phyloP scores from a whole-genome alignment of 2,113 vertebrate genomes.

The Saimiri boliviensis region DNA sequence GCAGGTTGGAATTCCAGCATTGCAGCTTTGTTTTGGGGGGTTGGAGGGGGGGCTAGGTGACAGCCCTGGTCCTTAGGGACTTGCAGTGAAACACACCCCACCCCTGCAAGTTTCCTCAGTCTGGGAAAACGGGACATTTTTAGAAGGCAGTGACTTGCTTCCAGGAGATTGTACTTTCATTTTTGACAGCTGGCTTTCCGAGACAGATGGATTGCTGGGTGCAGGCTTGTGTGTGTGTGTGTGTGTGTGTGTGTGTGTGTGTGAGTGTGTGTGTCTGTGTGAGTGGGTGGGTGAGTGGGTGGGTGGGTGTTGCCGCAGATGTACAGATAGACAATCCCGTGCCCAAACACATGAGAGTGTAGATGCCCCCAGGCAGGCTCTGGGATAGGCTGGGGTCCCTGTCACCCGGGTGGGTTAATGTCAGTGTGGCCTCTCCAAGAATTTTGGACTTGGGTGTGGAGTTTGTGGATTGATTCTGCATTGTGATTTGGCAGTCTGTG shows the following conservation, averaged over 20 bases:
- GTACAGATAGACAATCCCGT: not conserved
- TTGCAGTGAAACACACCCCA: slow-evolving; percentile 31
- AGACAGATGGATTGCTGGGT: slow-evolving; percentile 72
- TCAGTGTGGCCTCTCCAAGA: not conserved
- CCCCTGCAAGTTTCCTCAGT: slow-evolving; percentile 62
- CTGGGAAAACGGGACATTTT: slow-evolving; percentile 71
- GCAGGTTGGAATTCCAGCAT: slow-evolving; percentile 66
- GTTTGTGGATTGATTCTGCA: not conserved
- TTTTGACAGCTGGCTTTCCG: slow-evolving; percentile 73
- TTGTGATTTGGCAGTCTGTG: not conserved
- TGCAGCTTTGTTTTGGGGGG: not conserved
- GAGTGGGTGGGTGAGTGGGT: too few relatives aligned
- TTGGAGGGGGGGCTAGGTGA: not conserved
- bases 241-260: not conserved
- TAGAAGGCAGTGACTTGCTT: slow-evolving; percentile 65
- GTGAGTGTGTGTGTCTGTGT: too few relatives aligned
- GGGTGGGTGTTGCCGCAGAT: not conserved
- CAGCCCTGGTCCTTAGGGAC: not conserved
- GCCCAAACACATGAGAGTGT: not conserved
- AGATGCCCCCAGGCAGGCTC: not conserved
- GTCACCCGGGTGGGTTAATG: not conserved
- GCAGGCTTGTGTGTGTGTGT: not conserved
- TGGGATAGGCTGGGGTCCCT: not conserved
- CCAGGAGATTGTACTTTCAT: slow-evolving; percentile 75
- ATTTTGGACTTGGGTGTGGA: not conserved